A percentile compares a stretch with the other conserved stretches of the same genome.
Conservation (phyloP, 2,113 vertebrate species). For the Cyphomyrus plagiostoma region DNA sequence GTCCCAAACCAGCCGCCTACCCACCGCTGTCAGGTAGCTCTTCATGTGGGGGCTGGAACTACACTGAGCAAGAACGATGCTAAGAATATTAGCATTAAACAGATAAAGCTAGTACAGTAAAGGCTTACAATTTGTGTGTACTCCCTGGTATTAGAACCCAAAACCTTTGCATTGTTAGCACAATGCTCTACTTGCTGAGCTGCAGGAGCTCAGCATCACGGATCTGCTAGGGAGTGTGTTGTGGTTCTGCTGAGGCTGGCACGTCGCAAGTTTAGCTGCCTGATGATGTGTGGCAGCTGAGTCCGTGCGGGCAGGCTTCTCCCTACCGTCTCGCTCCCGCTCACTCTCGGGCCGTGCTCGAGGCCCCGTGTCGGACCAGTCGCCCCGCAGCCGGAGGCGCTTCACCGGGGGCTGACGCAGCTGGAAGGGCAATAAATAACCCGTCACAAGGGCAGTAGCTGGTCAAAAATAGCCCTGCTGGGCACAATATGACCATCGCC, state of each 20-base stretch:
- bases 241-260: not conserved
- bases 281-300: not conserved
- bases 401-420: conserved; percentile 92
- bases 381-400: conserved; percentile 85
- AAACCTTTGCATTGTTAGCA: not conserved
- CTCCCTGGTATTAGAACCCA: not conserved
- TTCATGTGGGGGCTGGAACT: not conserved
- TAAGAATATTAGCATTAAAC: conserved; percentile 10
- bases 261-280: not conserved
- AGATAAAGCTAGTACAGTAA: not conserved
- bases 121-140: not conserved
- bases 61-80: not conserved
- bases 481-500: not conserved
- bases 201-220: not conserved
- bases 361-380: conserved; percentile 98
- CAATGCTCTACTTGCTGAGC: not conserved
- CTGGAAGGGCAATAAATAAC: conserved; percentile 51
- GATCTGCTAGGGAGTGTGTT: not conserved
- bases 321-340: conserved; percentile 88
- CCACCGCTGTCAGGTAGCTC: not conserved
- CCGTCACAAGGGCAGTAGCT: not conserved
- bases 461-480: not conserved
- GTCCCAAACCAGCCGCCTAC: not conserved
- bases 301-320: not conserved
- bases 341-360: conserved; percentile 95